Evolutionary conservation across 2,797 vertebrate genomes (phyloP).

Genomic region (Tenualosa ilisha): DNA sequence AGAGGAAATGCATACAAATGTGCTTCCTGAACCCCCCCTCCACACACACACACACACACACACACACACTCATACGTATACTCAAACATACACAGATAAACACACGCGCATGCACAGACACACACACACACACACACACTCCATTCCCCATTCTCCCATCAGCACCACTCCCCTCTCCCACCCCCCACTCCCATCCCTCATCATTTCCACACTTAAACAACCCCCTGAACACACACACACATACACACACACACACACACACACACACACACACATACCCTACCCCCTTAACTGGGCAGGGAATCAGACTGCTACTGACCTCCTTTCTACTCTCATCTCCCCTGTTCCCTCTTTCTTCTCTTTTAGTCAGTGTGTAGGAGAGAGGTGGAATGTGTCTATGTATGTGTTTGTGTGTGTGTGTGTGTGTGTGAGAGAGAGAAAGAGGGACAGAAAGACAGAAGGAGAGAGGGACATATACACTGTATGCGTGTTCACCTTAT

Average conservation of each 20-base stretch:
- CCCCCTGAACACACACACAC: not conserved
- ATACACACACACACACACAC: constrained; percentile 31
- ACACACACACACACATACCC: constrained; percentile 35
- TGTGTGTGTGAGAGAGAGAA: constrained; percentile 14
- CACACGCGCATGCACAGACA: too few relatives aligned
- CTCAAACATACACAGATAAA: too few relatives aligned
- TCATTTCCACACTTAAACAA: not conserved
- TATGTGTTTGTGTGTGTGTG: constrained; percentile 25
- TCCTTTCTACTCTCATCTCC: constrained; percentile 34
- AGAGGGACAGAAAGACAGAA: too few relatives aligned
- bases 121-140: constrained; percentile 44
- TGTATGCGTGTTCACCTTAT: constrained; percentile 2
- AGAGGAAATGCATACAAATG: constrained; percentile 99
- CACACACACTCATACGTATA: constrained; percentile 27
- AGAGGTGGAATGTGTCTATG: not conserved
- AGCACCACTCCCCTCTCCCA: constrained; percentile 31
- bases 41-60: constrained; percentile 42
- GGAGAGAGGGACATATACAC: too few relatives aligned
- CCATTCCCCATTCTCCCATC: not conserved
- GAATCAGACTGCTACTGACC: constrained; percentile 43
- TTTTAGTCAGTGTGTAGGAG: not conserved
- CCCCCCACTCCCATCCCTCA: constrained; percentile 45
- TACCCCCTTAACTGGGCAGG: constrained; percentile 33
- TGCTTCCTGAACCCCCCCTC: constrained; percentile 94
- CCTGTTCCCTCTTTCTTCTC: constrained; percentile 23